Evolutionary conservation across 2,113 vertebrate species (phyloP), one percentile per base, ranked within the genome.

Genomic region (Hiodon tergisus): DNA sequence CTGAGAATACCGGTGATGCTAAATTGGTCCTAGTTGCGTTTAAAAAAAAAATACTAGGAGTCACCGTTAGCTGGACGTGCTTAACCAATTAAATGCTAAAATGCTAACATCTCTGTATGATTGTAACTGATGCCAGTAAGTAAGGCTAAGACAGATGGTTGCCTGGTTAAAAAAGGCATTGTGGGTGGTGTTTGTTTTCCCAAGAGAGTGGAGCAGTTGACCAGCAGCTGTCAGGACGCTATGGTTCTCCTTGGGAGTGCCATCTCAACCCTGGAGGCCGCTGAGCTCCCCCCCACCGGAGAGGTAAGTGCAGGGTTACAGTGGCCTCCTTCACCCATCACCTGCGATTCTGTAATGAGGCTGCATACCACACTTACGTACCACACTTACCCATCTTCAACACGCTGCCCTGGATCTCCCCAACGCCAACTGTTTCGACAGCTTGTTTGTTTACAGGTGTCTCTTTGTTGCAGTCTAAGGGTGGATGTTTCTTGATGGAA

Each of bases 141-240:
- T 31, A 31, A 31, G 31, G 31, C 31, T 31, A 47, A 50, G 17
- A 50, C 14, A 69, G 13, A 53, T 4, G 52, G 52, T 59, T 3
- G 47, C 17, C 9, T 67, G 63, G 6, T 31, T 31, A 4, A 47
- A 69, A 16, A 7, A 4, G 8, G 51, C 14, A 17, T 11, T 16
- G 10, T 9, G 58, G 8, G 11, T 5, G 3, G 31, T 46, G 17
- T 72, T 60, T 6, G 6, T 59, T 46, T 69, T 6, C 47, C 69
- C 50, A 79, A 99, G 97, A 91, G 92, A 58, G 83, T 95, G 83
- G 94, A 98, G 83, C 89, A 90, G 78, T 83, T 99, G 76, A 87
- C 85, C 59, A 86, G 81, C 73, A 89, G 86, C 78, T 99, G 94
- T 80, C 85, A 87, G 0, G 83, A 85, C 5, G 92, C 92, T 67